These are phyloP conservation scores for Drosophila biarmipes DNA, from an alignment of 1,140 invertebrate species.

Conservation along the genomic window DNA sequence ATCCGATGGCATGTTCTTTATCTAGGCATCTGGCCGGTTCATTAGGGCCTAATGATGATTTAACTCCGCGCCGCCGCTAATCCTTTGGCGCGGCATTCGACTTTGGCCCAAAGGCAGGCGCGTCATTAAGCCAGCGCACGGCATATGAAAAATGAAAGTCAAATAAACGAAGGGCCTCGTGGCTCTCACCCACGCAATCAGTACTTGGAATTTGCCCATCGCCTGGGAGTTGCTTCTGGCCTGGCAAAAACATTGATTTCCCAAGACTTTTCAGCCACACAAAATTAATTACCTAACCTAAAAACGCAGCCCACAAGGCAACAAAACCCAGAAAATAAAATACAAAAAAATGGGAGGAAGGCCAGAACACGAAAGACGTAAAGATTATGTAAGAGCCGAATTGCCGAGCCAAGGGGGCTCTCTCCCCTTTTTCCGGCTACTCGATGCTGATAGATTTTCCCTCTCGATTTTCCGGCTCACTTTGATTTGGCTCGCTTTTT, in stretches of 20 bases:
- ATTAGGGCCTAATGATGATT: slow-evolving; percentile 68
- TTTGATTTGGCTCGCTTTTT: slow-evolving; percentile 47
- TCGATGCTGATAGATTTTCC: slow-evolving; percentile 56
- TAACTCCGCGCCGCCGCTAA: slow-evolving; percentile 15
- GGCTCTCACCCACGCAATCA: slow-evolving; percentile 56
- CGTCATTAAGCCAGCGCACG: slow-evolving; percentile 62
- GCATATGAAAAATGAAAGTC: slow-evolving; percentile 75
- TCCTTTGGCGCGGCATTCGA: slow-evolving; percentile 26
- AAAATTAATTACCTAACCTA: slow-evolving; percentile 82
- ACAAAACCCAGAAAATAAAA: slow-evolving; percentile 23
- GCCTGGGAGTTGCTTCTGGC: slow-evolving; percentile 50
- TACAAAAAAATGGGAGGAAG: slow-evolving; percentile 3
- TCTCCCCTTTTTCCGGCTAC: slow-evolving; percentile 13
- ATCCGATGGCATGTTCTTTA: slow-evolving; percentile 34
- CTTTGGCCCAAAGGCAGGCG: slow-evolving; percentile 51
- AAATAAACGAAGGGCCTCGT: slow-evolving; percentile 33
- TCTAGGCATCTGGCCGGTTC: slow-evolving; percentile 39
- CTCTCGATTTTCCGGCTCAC: slow-evolving; percentile 43
- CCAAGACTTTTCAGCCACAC: slow-evolving; percentile 74
- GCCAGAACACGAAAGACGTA: slow-evolving; percentile 15
- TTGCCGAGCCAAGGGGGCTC: slow-evolving; percentile 15
- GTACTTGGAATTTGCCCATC: slow-evolving; percentile 32
- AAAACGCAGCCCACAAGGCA: slow-evolving; percentile 59
- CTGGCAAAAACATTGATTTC: slow-evolving; percentile 74
- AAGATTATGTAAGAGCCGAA: slow-evolving; percentile 53